phyloP scores from a whole-genome alignment of 1,140 invertebrate genomes.

The Magallana angulata region DNA sequence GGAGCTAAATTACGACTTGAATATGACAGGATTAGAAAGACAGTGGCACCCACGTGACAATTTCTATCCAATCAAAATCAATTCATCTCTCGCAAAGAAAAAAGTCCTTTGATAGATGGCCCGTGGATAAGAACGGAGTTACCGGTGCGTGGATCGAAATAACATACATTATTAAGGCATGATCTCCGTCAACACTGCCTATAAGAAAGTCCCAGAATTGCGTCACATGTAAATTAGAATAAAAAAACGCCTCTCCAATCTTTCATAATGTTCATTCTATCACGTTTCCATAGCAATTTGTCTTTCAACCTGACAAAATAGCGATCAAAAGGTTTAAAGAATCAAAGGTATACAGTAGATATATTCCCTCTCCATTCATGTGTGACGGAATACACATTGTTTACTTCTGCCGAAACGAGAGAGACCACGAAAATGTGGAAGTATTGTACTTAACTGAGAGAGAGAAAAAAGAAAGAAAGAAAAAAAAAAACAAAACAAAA shows the following conservation, averaged over 20 bases:
- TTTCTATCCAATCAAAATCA: constrained; percentile 67
- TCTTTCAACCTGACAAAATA: constrained; percentile 27
- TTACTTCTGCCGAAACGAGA: background rate
- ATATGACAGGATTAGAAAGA: constrained; percentile 73
- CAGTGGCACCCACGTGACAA: constrained; percentile 68
- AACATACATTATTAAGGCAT: constrained; percentile 38
- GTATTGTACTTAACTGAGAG: no score
- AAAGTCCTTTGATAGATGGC: constrained; percentile 64
- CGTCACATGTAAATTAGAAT: constrained; percentile 37
- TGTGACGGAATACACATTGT: constrained; percentile 21
- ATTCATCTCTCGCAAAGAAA: constrained; percentile 60
- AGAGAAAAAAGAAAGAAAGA: no score
- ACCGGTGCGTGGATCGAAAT: constrained; percentile 26
- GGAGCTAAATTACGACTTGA: constrained; percentile 75
- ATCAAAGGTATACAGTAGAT: constrained; percentile 18
- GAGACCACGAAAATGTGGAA: background rate
- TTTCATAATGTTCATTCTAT: constrained; percentile 21
- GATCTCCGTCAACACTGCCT: background rate
- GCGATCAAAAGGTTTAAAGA: constrained; percentile 18
- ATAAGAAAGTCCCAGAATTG: constrained; percentile 12
- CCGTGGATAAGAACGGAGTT: constrained; percentile 18
- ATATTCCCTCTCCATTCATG: constrained; percentile 10
- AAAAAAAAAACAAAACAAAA: no score
- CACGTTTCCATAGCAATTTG: constrained; percentile 35
- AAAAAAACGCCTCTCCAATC: constrained; percentile 8